Evolutionary conservation across 2,113 vertebrate genomes (phyloP), one percentile per base, ranked within the genome.

Genomic region (Megalops atlanticus): DNA sequence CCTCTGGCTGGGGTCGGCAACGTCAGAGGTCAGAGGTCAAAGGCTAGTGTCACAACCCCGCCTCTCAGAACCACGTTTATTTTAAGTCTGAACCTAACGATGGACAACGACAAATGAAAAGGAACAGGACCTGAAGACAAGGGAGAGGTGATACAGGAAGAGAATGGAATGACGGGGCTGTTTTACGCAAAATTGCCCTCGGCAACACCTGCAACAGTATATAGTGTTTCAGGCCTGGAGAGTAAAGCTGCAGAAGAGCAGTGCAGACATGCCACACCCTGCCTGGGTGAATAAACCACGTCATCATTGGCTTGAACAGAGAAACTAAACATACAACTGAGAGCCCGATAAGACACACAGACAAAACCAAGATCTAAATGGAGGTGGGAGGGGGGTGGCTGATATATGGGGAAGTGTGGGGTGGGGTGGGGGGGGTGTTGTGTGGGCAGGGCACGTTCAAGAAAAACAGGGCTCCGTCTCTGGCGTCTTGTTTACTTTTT

Each of bases 21-120:
- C 15, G 36, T 36, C 33, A 15, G 69, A 58, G 52, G 52, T 58
- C 52, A 45, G 43, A 36, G 84, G 81, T 89, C 84, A 89, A 78
- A 84, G 80, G 80, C 72, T 58, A 76, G 49, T 69, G 77, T 77
- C 24, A 64, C 74, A 10, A 41, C 70, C 84, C 76, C 58, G 86
- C 72, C 78, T 84, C 87, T 86, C 84, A 82, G 10, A 81, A 70
- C 45, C 68, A 36, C 82, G 82, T 88, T 89, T 88, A 45, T 86
- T 89, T 90, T 84, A 77, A 76, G 80, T 78, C 78, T 74, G 84
- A 85, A 81, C 49, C 0, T 8, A 90, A 83, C 72, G 77, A 85
- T 84, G 80, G 81, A 80, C 16, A 88, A 88, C 4, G 90, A 88
- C 85, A 88, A 86, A 80, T 43, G 79, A 77, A 0, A 80, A 81